phyloP scores from a whole-genome alignment of 2,797 vertebrate genomes.

The Aulostomus chinensis region DNA sequence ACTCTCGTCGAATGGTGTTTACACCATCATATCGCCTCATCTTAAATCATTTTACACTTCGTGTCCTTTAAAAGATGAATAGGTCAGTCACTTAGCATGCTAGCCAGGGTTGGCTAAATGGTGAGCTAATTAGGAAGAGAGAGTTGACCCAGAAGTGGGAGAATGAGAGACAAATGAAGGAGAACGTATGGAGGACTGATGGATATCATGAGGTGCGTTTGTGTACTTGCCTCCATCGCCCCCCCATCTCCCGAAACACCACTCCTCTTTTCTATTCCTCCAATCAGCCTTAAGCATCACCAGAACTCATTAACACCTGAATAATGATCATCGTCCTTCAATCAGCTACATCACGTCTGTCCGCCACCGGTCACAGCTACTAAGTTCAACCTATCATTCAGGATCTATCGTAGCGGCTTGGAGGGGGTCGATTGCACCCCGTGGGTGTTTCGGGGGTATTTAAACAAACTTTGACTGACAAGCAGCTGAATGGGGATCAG shows the following conservation, averaged over 20 bases:
- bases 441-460: conserved; percentile 22
- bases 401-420: background rate
- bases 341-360: background rate
- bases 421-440: background rate
- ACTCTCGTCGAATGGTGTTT: no score
- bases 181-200: background rate
- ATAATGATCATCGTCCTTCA: background rate
- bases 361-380: conserved; percentile 7
- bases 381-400: conserved; percentile 23
- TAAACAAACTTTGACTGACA: conserved; percentile 31
- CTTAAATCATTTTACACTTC: no score
- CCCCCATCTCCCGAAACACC: background rate
- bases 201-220: background rate
- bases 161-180: background rate
- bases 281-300: background rate
- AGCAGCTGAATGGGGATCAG: conserved; percentile 4
- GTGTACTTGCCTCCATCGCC: conserved; percentile 16
- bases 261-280: background rate
- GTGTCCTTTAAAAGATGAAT: no score
- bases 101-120: no score
- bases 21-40: no score
- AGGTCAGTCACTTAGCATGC: no score
- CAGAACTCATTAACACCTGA: background rate
- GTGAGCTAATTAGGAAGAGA: no score
- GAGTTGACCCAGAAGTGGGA: background rate